phyloP scores from a whole-genome alignment of 2,888 invertebrate genomes.

The Brachypalpus laphriformis region DNA sequence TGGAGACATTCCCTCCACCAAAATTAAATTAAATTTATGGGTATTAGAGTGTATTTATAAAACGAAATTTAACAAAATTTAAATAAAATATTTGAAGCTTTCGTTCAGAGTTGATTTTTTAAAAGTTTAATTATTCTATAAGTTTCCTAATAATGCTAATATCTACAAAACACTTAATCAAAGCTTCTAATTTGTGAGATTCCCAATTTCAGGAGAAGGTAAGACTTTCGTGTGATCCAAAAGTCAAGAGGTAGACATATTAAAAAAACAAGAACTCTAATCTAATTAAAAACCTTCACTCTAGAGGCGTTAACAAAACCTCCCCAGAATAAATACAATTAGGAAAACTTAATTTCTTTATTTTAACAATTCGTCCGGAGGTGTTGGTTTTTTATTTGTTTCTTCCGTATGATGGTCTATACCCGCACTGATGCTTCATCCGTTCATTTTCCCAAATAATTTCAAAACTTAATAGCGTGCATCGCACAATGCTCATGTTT shows the following conservation, averaged over 20 bases:
- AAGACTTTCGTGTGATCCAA: conserved; percentile 16
- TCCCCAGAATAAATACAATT: conserved; percentile 31
- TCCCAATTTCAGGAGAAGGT: background rate
- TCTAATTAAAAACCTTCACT: conserved; percentile 29
- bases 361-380: conserved; percentile 9
- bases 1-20: too few relatives aligned
- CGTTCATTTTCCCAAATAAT: conserved; percentile 34
- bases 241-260: conserved; percentile 1
- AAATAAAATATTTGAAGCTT: too few relatives aligned
- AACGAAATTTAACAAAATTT: too few relatives aligned
- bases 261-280: conserved; percentile 9
- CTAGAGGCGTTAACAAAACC: conserved; percentile 32
- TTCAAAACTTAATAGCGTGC: conserved; percentile 45
- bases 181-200: background rate
- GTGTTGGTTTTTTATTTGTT: background rate
- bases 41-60: too few relatives aligned
- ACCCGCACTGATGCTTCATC: background rate
- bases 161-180: background rate
- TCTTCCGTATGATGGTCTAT: background rate
- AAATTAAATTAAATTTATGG: too few relatives aligned
- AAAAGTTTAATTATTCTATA: background rate
- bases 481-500: conserved; percentile 43
- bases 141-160: background rate
- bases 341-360: conserved; percentile 48
- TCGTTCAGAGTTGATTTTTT: too few relatives aligned